Evolutionary conservation across 2,888 invertebrate species (phyloP), one percentile per base, ranked within the genome.

Genomic region (Morpho helenor): DNA sequence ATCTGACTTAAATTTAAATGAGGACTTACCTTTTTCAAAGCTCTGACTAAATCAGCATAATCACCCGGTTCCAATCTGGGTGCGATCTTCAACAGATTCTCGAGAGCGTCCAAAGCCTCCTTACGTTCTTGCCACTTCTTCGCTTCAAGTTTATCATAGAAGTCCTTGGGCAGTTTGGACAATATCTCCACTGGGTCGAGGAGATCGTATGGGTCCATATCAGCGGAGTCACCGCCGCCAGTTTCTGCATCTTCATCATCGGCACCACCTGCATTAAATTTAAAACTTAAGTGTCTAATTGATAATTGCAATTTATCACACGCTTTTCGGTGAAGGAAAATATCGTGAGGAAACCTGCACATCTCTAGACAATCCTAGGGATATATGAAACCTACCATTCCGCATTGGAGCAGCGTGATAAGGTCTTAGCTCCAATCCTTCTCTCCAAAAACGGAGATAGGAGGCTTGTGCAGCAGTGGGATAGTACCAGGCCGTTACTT

Each of bases 121-220:
- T 98, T 98, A 40, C 99, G 91, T 59, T 99, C 97, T 76, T 97
- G 97, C 99, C 98, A 99, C 76, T 98, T 99, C 82, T 97, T 98
- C 0, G 96, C 96, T 72, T 99, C 98, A 4, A 97, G 80, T 79
- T 98, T 97, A 4, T 98, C 98, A 77, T 95, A 98, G 82, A 99
- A 99, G 82, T 99, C 98, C 85, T 97, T 97, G 0, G 99, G 98
- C 43, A 99, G 84, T 77, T 97, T 96, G 0, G 97, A 95, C 0
- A 99, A 81, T 66, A 99, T 96, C 76, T 99, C 98, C 50, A 98
- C 97, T 0, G 99, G 96, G 69, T 97, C 96, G 41, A 98, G 82
- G 0, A 98, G 87, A 57, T 99, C 99, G 81, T 95, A 97, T 0
- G 98, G 96, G 86, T 99, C 99, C 54, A 98, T 90, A 60, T 95